Conservation (phyloP, 2,888 invertebrate species). For the Agonopterix alstromeriana region DNA sequence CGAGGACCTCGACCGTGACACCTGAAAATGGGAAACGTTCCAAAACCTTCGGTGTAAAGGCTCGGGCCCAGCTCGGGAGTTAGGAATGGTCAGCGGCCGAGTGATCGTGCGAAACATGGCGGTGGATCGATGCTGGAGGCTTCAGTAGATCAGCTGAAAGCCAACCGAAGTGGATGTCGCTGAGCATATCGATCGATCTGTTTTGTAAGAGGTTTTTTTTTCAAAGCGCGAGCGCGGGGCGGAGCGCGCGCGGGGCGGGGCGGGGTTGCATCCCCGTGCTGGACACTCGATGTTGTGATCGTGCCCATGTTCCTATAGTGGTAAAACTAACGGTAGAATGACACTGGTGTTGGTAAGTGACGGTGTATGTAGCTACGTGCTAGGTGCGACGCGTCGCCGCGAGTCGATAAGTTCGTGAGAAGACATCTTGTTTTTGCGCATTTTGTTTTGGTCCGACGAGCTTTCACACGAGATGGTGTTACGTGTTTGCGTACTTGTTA, state of each 20-base stretch:
- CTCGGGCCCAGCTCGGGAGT: not conserved
- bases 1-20: not conserved
- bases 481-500: too few relatives aligned
- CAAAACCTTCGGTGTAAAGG: not conserved
- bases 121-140: constrained; percentile 6
- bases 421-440: constrained; percentile 45
- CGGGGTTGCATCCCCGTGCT: not conserved
- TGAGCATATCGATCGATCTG: constrained; percentile 64
- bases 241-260: constrained; percentile 34
- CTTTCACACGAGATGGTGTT: not conserved
- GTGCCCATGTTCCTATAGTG: constrained; percentile 10
- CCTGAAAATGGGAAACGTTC: not conserved
- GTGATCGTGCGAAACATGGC: not conserved
- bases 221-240: constrained; percentile 38
- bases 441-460: constrained; percentile 29
- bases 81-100: not conserved
- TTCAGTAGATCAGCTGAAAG: constrained; percentile 28
- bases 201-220: constrained; percentile 64
- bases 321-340: not conserved
- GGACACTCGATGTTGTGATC: constrained; percentile 19
- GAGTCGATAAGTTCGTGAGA: constrained; percentile 11
- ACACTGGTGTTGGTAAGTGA: not conserved
- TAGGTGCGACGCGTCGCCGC: not conserved
- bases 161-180: constrained; percentile 36
- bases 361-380: not conserved